phyloP scores from a whole-genome alignment of 2,113 vertebrate genomes.

The Paraplagusia blochii region DNA sequence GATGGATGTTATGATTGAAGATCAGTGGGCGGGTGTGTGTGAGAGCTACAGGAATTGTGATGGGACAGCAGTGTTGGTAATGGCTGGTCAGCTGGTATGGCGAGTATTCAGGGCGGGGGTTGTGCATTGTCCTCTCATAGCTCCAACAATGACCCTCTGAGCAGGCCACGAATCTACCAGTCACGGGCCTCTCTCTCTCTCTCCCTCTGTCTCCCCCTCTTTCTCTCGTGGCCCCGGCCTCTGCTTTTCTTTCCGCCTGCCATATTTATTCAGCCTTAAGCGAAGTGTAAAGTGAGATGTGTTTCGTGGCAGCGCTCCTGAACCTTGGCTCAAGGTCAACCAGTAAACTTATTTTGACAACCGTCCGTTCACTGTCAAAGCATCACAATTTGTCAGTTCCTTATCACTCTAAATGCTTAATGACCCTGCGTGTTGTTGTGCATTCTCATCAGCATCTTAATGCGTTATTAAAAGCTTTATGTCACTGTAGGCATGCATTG shows the following conservation, averaged over 20 bases:
- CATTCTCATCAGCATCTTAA: conserved; percentile 3
- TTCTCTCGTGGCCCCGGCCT: conserved; percentile 36
- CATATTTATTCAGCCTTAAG: conserved; percentile 60
- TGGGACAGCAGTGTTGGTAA: conserved; percentile 59
- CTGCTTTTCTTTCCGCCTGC: conserved; percentile 63
- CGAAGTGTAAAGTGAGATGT: conserved; percentile 50
- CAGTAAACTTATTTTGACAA: conserved; percentile 5
- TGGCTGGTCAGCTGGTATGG: conserved; percentile 76
- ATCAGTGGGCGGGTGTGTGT: conserved; percentile 32
- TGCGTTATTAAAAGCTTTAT: conserved; percentile 12
- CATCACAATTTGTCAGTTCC: conserved; percentile 1
- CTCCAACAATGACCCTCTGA: conserved; percentile 73
- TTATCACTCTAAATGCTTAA: conserved; percentile 21
- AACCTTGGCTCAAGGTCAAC: conserved; percentile 46
- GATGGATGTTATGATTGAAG: conserved; percentile 40
- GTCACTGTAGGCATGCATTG: conserved; percentile 4
- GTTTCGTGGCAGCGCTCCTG: conserved; percentile 13
- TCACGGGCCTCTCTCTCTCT: conserved; percentile 63
- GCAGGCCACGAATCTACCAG: conserved; percentile 68
- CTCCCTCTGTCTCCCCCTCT: conserved; percentile 27
- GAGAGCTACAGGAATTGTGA: conserved; percentile 58
- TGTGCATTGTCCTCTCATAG: conserved; percentile 73
- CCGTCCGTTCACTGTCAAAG: conserved; percentile 1
- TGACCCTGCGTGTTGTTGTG: conserved; percentile 7
- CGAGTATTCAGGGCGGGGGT: conserved; percentile 72